These are phyloP conservation scores for Muscidifurax raptorellus DNA, from an alignment of 1,140 invertebrate genomes.

Conservation along the genomic window DNA sequence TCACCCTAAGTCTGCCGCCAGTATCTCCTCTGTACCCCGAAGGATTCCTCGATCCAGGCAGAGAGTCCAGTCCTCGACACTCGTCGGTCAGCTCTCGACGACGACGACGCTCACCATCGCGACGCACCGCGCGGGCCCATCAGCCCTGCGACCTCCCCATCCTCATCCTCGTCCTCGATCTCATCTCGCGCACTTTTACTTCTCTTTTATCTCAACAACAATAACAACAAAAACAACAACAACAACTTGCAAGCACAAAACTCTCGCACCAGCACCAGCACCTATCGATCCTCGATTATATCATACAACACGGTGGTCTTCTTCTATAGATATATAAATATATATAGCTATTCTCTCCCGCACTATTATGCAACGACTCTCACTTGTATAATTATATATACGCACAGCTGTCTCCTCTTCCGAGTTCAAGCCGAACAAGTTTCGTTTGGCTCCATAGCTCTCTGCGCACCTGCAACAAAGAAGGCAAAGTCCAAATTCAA, in stretches of 20 bases:
- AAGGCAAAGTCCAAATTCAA: background rate
- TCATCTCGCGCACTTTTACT: background rate
- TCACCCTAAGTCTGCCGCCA: slow-evolving; percentile 54
- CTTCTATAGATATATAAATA: background rate
- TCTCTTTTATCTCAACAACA: background rate
- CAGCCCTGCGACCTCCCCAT: background rate
- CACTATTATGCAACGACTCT: background rate
- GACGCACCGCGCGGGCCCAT: background rate
- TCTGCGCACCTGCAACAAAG: background rate
- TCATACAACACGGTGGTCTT: background rate
- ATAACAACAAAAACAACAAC: background rate
- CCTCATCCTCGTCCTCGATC: slow-evolving; percentile 22
- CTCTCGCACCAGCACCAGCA: background rate
- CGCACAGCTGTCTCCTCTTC: background rate
- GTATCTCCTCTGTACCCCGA: slow-evolving; percentile 52
- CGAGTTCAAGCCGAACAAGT: background rate
- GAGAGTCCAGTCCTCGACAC: slow-evolving; percentile 22
- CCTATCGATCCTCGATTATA: background rate
- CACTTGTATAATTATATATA: too few relatives aligned
- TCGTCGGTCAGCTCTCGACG: slow-evolving; percentile 45
- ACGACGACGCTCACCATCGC: slow-evolving; percentile 20
- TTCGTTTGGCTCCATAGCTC: background rate
- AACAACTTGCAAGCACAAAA: background rate
- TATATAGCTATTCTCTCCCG: background rate
- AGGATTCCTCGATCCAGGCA: slow-evolving; percentile 44